Percentiles rank a stretch among this genome's conserved stretches.
Evolutionary conservation across 2,113 vertebrate species (phyloP).

Genomic region (Chamaetylas fuelleborni): DNA sequence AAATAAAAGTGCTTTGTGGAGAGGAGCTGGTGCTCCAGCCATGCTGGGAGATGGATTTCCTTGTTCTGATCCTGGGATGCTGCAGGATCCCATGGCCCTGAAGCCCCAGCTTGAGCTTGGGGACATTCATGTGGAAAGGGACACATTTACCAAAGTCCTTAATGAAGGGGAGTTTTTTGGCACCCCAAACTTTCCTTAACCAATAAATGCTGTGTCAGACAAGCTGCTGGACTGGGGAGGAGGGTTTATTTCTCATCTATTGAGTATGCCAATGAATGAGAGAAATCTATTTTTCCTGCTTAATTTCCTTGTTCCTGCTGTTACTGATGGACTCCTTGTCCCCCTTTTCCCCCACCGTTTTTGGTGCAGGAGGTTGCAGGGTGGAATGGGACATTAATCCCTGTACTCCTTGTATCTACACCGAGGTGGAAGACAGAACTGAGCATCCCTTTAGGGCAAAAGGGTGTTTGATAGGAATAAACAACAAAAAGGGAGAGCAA

Average conservation of each 20-base stretch:
- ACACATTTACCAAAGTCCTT: fast-evolving
- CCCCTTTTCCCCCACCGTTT: fast-evolving
- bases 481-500: not conserved
- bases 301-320: not conserved
- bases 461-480: not conserved
- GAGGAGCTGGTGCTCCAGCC: not conserved
- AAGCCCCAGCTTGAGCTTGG: fast-evolving
- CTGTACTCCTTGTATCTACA: not conserved
- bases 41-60: not conserved
- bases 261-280: not conserved
- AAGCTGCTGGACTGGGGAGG: not conserved
- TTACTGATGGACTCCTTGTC: not conserved
- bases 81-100: fast-evolving
- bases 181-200: not conserved
- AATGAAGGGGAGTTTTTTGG: not conserved
- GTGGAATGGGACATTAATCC: not conserved
- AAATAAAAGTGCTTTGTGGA: fast-evolving
- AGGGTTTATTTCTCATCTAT: fast-evolving
- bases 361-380: not conserved
- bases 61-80: not conserved
- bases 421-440: fast-evolving
- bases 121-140: not conserved
- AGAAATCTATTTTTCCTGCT: not conserved
- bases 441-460: not conserved
- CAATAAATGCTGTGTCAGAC: not conserved